Evolutionary conservation across 2,113 vertebrate species (phyloP), one percentile per base, ranked within the genome.

Genomic region (Erythrocercus mccallii): DNA sequence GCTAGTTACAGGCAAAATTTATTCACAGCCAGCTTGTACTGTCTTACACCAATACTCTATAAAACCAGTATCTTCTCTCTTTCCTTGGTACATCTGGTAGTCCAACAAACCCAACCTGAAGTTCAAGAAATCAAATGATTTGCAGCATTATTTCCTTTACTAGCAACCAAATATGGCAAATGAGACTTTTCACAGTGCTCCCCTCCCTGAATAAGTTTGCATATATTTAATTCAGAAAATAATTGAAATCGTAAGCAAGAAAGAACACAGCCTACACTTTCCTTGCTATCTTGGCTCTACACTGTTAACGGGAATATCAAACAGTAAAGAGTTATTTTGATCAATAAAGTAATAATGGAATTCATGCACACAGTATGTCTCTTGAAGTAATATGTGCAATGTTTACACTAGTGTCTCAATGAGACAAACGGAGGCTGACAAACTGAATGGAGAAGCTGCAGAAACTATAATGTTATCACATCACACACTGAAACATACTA

Each of bases 91-190:
- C 22, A 73, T 82, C 35, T 58, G 15, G 84, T 72, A 87, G 54
- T 42, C 58, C 42, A 91, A 77, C 91, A 94, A 93, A 93, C 30
- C 13, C 54, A 96, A 91, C 95, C 85, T 80, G 95, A 92, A 91
- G 71, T 81, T 88, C 94, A 91, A 90, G 91, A 95, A 96, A 86
- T 83, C 40, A 91, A 86, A 86, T 86, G 68, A 87, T 76, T 77
- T 82, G 62, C 45, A 95, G 45, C 30, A 51, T 50, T 77, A 82
- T 80, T 90, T 88, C 74, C 58, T 86, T 61, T 33, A 77, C 19
- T 37, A 69, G 23, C 28, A 88, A 81, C 27, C 17, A 4, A 91
- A 85, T 35, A 95, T 10, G 27, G 54, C 27, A 69, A 87, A 80
- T 16, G 5, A 72, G 58, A 77, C 22, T 82, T 72, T 79, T 54